Conservation (phyloP, 1,140 invertebrate species). For the Bombus pyrosoma region DNA sequence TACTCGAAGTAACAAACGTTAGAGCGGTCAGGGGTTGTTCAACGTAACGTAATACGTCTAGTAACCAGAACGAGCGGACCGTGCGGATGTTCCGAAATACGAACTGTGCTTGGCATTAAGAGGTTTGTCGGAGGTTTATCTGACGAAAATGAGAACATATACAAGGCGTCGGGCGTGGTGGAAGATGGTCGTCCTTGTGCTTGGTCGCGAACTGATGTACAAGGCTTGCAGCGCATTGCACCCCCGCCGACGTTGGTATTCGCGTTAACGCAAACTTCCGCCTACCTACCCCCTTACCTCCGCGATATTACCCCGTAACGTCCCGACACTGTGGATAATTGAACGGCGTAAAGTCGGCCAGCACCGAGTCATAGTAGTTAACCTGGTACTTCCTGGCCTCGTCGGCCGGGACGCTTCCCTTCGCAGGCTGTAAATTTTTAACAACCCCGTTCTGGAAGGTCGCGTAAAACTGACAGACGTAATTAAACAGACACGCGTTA, state of each 20-base stretch:
- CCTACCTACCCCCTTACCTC: background rate
- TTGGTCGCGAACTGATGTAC: conserved; percentile 7
- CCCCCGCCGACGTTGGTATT: conserved; percentile 34
- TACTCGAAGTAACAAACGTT: background rate
- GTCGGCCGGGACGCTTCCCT: conserved; percentile 17
- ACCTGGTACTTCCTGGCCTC: conserved; percentile 48
- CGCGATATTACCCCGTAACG: conserved; percentile 51
- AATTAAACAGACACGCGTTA: background rate
- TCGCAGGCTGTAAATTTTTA: conserved; percentile 36
- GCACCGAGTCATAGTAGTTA: conserved; percentile 53
- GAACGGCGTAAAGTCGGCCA: conserved; percentile 54
- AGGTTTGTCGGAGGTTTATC: background rate
- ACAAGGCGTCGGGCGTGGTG: no score
- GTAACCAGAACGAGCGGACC: background rate
- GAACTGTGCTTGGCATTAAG: no score
- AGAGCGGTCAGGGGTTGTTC: background rate
- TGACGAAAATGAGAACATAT: conserved; percentile 3
- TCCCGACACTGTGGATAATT: conserved; percentile 55
- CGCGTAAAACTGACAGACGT: background rate
- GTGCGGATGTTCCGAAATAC: no score
- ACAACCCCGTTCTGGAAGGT: background rate
- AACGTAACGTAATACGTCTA: background rate
- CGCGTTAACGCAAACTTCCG: conserved; percentile 54
- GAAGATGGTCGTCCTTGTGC: conserved; percentile 12
- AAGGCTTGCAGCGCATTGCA: background rate